Conservation (phyloP, 2,888 invertebrate species). For the Ectemnius cavifrons region DNA sequence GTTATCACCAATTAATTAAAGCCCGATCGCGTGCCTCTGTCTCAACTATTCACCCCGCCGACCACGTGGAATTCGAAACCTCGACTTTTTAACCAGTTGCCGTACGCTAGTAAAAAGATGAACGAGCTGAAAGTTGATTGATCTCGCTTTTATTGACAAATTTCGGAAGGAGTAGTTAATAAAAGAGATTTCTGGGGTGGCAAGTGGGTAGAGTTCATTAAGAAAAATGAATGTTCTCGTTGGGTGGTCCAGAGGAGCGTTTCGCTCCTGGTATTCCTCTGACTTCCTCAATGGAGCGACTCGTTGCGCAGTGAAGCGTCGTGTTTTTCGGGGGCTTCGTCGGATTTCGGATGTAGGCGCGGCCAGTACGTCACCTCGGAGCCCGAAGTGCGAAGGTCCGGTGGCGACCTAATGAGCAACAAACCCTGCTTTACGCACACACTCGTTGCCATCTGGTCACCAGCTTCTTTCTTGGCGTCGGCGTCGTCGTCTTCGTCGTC, state of each 20-base stretch:
- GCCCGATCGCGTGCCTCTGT: constrained; percentile 35
- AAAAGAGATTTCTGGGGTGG: too few relatives aligned
- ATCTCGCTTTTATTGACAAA: too few relatives aligned
- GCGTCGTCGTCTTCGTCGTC: constrained; percentile 43
- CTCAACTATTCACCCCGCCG: too few relatives aligned
- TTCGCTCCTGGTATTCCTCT: constrained; percentile 38
- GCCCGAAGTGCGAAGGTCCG: constrained; percentile 61
- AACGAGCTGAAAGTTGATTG: constrained; percentile 1
- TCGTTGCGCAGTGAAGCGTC: constrained; percentile 41
- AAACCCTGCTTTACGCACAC: constrained; percentile 41
- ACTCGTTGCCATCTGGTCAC: constrained; percentile 70
- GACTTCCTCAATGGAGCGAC: constrained; percentile 57
- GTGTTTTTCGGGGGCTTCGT: constrained; percentile 47
- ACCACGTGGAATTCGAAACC: too few relatives aligned
- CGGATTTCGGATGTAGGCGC: constrained; percentile 63
- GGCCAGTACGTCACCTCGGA: constrained; percentile 41
- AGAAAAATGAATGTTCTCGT: not conserved
- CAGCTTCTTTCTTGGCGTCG: constrained; percentile 64
- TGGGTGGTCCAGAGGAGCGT: constrained; percentile 52
- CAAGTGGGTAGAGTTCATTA: too few relatives aligned
- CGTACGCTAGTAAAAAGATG: not conserved
- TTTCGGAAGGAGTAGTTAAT: too few relatives aligned
- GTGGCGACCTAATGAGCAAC: constrained; percentile 66
- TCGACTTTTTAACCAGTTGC: not conserved
- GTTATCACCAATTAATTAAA: constrained; percentile 75